A percentile compares a stretch with the other conserved stretches of the same genome.
These are phyloP conservation scores for Trematocara variabile DNA, from an alignment of 2,113 vertebrate species.

Conservation along the genomic window DNA sequence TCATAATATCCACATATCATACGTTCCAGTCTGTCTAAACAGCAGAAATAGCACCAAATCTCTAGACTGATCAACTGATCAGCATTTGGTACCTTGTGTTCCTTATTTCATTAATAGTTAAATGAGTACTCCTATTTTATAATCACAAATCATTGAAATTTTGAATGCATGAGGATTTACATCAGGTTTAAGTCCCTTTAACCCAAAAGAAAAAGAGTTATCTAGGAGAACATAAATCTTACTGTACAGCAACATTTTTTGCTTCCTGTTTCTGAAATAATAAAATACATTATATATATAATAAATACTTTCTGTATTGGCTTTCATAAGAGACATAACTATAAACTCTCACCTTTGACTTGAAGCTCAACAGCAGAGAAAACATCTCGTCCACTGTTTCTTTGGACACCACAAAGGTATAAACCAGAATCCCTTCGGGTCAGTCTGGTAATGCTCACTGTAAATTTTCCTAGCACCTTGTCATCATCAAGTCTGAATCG, in stretches of 20 bases:
- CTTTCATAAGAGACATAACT: neutral
- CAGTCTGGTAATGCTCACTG: neutral
- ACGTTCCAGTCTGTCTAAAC: neutral
- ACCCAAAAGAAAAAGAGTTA: neutral
- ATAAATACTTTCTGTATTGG: neutral
- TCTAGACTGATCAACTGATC: neutral
- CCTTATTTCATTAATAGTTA: neutral
- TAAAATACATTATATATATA: neutral
- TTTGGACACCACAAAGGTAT: constrained; percentile 21
- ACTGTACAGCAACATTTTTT: neutral
- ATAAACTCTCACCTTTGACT: constrained; percentile 21
- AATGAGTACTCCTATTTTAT: rapidly evolving
- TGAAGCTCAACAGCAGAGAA: constrained; percentile 34
- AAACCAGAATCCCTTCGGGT: neutral
- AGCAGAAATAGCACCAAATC: neutral
- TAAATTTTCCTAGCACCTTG: rapidly evolving
- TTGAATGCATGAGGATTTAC: neutral
- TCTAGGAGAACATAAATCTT: neutral
- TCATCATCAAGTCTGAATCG: neutral
- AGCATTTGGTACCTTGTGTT: neutral
- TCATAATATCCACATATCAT: neutral
- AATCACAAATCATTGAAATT: neutral
- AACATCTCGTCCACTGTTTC: neutral
- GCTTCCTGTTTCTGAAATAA: neutral
- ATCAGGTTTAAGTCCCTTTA: neutral